Conservation (phyloP, 2,113 vertebrate species). For the human region DNA sequence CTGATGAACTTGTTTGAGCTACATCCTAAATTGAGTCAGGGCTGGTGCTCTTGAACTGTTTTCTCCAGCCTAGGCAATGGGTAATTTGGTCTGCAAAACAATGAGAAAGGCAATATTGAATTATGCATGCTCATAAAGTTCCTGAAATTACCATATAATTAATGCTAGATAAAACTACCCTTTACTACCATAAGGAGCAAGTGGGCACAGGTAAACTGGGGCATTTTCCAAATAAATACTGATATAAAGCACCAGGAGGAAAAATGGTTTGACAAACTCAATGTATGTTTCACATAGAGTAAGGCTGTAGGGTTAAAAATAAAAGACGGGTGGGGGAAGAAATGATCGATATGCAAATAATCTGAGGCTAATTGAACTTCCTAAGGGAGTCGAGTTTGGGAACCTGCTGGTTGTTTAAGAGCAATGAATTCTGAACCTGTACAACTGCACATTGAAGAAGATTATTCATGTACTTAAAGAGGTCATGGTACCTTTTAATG, state of each 20-base stretch:
- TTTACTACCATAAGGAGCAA: constrained; percentile 1
- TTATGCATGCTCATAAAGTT: constrained; percentile 38
- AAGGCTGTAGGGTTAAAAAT: background rate
- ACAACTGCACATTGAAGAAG: background rate
- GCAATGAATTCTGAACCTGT: background rate
- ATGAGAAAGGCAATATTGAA: constrained; percentile 6
- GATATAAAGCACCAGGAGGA: constrained; percentile 14
- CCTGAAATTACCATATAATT: constrained; percentile 42
- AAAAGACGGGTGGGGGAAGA: background rate
- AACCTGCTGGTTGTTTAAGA: background rate
- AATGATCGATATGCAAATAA: background rate
- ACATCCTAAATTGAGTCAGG: background rate
- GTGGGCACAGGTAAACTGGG: background rate
- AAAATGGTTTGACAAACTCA: constrained; percentile 51
- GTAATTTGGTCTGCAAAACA: constrained; percentile 37
- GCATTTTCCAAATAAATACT: constrained; percentile 52
- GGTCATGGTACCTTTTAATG: constrained; percentile 37
- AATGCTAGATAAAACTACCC: background rate
- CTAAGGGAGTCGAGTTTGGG: background rate
- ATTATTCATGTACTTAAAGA: background rate
- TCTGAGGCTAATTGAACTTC: constrained; percentile 22
- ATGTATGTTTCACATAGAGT: background rate
- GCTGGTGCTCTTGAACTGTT: background rate
- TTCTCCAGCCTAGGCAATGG: background rate
- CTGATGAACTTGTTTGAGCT: background rate